These are phyloP conservation scores for Argyra leucocephala DNA, from an alignment of 2,888 invertebrate species.

Conservation along the genomic window DNA sequence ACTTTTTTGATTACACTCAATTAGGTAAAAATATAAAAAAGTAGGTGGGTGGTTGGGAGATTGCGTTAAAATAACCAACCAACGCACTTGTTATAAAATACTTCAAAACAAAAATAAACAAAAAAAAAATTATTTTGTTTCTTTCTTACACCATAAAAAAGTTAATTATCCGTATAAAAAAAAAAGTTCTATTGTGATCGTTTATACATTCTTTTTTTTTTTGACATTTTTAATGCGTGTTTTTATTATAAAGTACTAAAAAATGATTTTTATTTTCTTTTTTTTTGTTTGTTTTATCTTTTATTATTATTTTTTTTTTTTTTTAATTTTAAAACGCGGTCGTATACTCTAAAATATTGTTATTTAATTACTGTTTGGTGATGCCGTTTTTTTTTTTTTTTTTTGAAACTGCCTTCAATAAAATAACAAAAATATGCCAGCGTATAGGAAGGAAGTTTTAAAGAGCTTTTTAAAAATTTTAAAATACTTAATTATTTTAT, in stretches of 20 bases:
- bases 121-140: background rate
- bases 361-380: background rate
- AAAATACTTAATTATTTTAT: background rate
- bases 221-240: background rate
- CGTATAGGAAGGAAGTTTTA: too few relatives aligned
- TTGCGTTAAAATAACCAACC: too few relatives aligned
- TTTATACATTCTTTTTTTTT: background rate
- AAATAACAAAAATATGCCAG: too few relatives aligned
- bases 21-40: background rate
- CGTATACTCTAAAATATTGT: background rate
- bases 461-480: background rate
- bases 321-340: background rate
- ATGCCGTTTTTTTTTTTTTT: background rate
- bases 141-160: background rate
- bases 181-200: background rate
- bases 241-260: background rate
- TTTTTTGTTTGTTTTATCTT: too few relatives aligned
- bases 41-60: too few relatives aligned
- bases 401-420: too few relatives aligned
- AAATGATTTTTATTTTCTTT: background rate
- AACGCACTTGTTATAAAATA: too few relatives aligned
- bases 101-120: too few relatives aligned
- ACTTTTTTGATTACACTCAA: background rate
- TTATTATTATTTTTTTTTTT: background rate
- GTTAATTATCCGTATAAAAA: constrained; percentile 1